phyloP scores from a whole-genome alignment of 1,140 invertebrate genomes.

The Panonychus citri region DNA sequence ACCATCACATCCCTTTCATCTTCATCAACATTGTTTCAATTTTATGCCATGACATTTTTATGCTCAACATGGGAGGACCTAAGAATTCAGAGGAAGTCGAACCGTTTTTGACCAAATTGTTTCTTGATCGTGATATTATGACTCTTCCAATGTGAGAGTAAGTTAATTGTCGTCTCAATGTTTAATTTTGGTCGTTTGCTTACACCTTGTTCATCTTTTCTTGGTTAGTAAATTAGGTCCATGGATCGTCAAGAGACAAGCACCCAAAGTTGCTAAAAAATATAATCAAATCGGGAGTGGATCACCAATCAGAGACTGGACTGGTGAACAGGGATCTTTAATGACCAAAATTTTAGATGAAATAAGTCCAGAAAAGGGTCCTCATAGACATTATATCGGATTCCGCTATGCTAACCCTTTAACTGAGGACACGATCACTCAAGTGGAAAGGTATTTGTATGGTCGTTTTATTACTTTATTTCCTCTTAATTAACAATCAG shows the following conservation, averaged over 20 bases:
- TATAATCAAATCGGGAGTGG: conserved; percentile 87
- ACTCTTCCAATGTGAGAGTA: conserved; percentile 69
- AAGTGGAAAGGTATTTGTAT: conserved; percentile 64
- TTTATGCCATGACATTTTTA: too few relatives aligned
- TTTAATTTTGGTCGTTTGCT: neutral
- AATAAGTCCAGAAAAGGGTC: conserved; percentile 51
- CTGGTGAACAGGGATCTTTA: conserved; percentile 55
- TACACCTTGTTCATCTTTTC: neutral
- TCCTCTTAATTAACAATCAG: too few relatives aligned
- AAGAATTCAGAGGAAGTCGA: conserved; percentile 54
- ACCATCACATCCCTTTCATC: too few relatives aligned
- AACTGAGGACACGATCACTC: conserved; percentile 51
- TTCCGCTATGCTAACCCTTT: conserved; percentile 80
- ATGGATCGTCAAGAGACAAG: conserved; percentile 63
- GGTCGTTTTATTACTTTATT: too few relatives aligned
- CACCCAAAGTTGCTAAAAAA: conserved; percentile 67
- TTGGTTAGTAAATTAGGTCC: conserved; percentile 37
- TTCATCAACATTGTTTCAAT: too few relatives aligned
- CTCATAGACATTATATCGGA: conserved; percentile 79
- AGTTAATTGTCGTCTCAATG: neutral
- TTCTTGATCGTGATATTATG: conserved; percentile 88
- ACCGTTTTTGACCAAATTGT: conserved; percentile 64
- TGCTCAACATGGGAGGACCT: conserved; percentile 95
- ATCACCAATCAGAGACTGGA: conserved; percentile 83
- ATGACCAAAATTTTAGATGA: conserved; percentile 59